A percentile compares a stretch with the other conserved stretches of the same genome.
Evolutionary conservation across 2,888 invertebrate genomes (phyloP).

Genomic region (Eudemis profundana): DNA sequence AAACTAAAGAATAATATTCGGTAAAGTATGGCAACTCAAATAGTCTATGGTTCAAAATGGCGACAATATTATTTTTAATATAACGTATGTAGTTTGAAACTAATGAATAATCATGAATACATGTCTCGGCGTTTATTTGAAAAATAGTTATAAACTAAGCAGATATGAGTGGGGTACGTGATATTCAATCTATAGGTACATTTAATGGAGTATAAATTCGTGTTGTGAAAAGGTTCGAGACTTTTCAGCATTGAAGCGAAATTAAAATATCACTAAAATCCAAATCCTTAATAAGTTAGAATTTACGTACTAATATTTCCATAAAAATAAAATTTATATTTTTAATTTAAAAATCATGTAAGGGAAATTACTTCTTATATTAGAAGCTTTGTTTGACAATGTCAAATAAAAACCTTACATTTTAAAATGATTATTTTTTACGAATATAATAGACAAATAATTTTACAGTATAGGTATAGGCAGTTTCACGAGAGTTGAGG

Average conservation of each 20-base stretch:
- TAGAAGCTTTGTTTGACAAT: too few species aligned
- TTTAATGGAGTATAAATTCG: constrained; percentile 44
- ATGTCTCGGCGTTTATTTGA: constrained; percentile 30
- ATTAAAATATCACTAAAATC: not conserved
- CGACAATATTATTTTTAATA: constrained; percentile 20
- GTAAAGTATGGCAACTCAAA: constrained; percentile 38
- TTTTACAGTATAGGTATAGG: too few species aligned
- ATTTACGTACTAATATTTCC: too few species aligned
- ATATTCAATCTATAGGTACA: constrained; percentile 60
- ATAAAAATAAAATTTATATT: too few species aligned
- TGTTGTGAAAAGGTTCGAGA: constrained; percentile 17
- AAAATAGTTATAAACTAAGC: constrained; percentile 68
- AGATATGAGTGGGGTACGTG: constrained; percentile 75
- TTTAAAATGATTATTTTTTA: too few species aligned
- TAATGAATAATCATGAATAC: constrained; percentile 30
- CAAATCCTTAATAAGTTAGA: too few species aligned
- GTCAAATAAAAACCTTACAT: too few species aligned
- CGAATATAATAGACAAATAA: too few species aligned
- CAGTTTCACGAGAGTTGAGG: too few species aligned
- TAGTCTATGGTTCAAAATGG: constrained; percentile 31
- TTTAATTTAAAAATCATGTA: too few species aligned
- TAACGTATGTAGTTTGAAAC: constrained; percentile 17
- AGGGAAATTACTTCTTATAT: too few species aligned
- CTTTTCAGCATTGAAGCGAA: not conserved
- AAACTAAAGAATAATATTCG: constrained; percentile 10